Base-by-base conservation (phyloP, 2,797 vertebrate species). In the Remorina albescens region DNA sequence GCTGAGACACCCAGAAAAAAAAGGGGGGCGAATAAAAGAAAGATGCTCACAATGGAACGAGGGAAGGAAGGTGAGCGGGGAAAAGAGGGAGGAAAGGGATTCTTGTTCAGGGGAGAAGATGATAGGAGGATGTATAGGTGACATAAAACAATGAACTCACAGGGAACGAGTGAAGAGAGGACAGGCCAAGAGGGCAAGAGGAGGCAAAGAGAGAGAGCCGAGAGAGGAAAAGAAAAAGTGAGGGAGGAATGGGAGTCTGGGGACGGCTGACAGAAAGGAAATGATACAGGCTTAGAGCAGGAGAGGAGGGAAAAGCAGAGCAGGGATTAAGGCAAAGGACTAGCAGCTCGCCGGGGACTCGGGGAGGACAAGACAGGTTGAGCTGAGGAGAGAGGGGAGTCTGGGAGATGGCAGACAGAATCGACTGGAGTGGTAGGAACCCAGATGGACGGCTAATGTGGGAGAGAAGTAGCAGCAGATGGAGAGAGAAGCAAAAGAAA, bases 291-390 rank as follows among this genome's bases (percentile, higher is more conserved):
- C 74, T 70, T 63, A 77, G 60, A 69, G 30, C 26, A n/a, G 44
- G 28, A 54, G 65, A 69, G 73, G 49, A 34, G 57, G 49, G 44
- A 36, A 67, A 19, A 5, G 71, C 54, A 25, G 62, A 55, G 62
- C 73, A 50, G 64, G 71, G 78, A 83, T 66, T 61, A 67, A 76
- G 54, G 69, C 28, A 26, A 76, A 80, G 64, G 71, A 77, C 63
- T 62, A 8, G 42, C 2, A 2, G 68, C 76, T 86, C 78, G 60
- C 49, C 3, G 49, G 81, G 81, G 84, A 76, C 65, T 78, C 46
- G 46, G 56, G 19, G 39, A 70, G 81, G 81, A 80, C 74, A 32
- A 75, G 78, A 68, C 64, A 37, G 80, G 71, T 76, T 86, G 71
- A 83, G 44, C 53, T 21, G 51, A 72, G 67, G 71, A 67, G 67